These are phyloP conservation scores for Ibidorhyncha struthersii DNA, from an alignment of 2,113 vertebrate genomes.

Conservation along the genomic window DNA sequence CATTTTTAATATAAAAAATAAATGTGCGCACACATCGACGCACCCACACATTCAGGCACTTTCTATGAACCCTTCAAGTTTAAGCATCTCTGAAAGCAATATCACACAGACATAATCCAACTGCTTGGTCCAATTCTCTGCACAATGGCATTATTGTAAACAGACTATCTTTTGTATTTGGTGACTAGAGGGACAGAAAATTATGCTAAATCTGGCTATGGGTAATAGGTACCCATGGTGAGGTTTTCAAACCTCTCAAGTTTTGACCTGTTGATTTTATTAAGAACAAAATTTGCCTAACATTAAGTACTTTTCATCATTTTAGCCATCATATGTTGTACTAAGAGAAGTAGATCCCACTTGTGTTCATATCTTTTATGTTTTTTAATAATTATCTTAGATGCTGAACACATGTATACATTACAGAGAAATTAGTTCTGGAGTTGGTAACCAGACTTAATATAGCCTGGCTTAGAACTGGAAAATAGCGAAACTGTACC, in stretches of 20 bases:
- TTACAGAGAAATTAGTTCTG: neutral
- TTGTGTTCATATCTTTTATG: neutral
- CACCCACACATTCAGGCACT: neutral
- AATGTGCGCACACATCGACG: neutral
- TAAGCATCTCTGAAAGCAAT: neutral
- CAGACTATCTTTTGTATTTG: neutral
- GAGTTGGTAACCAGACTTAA: neutral
- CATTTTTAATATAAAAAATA: slow-evolving; percentile 17
- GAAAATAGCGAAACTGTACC: neutral
- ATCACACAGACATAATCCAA: neutral
- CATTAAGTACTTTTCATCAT: neutral
- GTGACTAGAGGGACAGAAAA: neutral
- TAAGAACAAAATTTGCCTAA: neutral
- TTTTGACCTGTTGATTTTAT: neutral
- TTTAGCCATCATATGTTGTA: neutral
- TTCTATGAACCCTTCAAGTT: neutral
- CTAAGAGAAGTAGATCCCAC: neutral
- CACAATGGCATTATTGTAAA: neutral
- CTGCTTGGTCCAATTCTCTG: neutral
- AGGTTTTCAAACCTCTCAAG: neutral
- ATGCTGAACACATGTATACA: neutral
- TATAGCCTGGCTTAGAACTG: neutral
- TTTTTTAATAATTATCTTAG: neutral
- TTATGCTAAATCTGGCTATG: neutral
- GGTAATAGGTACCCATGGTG: neutral